Evolutionary conservation across 2,113 vertebrate species (phyloP).

Genomic region (Xiphophorus maculatus): DNA sequence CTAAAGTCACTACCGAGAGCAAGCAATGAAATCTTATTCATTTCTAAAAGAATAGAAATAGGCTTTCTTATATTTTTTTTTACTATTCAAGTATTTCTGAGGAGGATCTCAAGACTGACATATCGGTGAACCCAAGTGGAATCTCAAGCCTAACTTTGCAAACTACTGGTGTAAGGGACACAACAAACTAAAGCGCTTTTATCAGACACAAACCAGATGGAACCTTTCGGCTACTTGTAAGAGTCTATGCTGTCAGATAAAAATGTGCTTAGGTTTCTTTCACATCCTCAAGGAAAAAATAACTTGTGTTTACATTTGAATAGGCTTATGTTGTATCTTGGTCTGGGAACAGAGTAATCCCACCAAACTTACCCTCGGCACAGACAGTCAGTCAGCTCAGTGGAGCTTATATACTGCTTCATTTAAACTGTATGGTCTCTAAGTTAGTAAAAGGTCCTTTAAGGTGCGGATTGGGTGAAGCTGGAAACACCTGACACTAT

Average conservation of each 20-base stretch:
- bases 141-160: too few relatives aligned
- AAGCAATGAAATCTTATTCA: too few relatives aligned
- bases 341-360: constrained; percentile 8
- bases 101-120: too few relatives aligned
- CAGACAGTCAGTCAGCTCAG: background rate
- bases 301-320: background rate
- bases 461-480: background rate
- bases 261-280: background rate
- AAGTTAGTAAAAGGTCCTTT: background rate
- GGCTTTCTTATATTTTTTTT: too few relatives aligned
- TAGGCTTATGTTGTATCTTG: constrained; percentile 6
- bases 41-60: too few relatives aligned
- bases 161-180: too few relatives aligned
- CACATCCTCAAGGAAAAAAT: background rate
- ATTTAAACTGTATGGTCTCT: background rate
- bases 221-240: too few relatives aligned
- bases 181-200: too few relatives aligned
- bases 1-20: too few relatives aligned
- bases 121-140: too few relatives aligned
- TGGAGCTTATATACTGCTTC: background rate
- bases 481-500: background rate
- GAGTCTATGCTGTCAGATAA: background rate
- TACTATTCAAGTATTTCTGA: too few relatives aligned
- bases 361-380: constrained; percentile 11
- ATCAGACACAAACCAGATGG: too few relatives aligned